A percentile compares a stretch with the other conserved stretches of the same genome.
These are phyloP conservation scores for Zosterops pallidus DNA, from an alignment of 2,113 vertebrate genomes.

Conservation along the genomic window DNA sequence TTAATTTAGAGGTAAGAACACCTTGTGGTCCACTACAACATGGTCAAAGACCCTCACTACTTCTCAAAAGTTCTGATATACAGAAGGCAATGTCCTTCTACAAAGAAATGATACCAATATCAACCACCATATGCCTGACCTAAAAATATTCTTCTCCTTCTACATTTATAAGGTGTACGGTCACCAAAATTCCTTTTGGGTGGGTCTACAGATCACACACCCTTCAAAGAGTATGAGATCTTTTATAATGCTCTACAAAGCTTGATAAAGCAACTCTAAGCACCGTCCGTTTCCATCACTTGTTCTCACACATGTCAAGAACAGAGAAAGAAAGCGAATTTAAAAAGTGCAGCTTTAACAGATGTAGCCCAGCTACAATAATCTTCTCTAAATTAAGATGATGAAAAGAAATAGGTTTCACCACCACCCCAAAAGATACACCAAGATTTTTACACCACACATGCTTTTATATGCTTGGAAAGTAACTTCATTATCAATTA, in stretches of 20 bases:
- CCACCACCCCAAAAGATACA: fast-evolving
- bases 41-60: neutral
- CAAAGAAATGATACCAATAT: neutral
- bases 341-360: neutral
- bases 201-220: neutral
- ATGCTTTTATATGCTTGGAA: neutral
- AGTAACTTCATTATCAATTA: neutral
- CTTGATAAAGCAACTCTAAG: neutral
- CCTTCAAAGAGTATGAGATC: neutral
- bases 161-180: neutral
- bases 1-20: neutral
- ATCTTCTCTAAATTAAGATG: neutral
- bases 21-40: neutral
- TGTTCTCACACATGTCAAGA: neutral
- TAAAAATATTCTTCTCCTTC: neutral
- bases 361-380: neutral
- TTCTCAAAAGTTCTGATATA: neutral
- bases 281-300: neutral
- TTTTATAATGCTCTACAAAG: neutral
- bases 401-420: neutral
- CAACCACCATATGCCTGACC: neutral
- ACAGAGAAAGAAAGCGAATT: neutral
- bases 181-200: neutral
- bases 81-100: neutral
- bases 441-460: neutral